Percentiles rank a stretch among this genome's conserved stretches.
Evolutionary conservation across 1,140 invertebrate species (phyloP).

Genomic region (Drosophila arawakana): DNA sequence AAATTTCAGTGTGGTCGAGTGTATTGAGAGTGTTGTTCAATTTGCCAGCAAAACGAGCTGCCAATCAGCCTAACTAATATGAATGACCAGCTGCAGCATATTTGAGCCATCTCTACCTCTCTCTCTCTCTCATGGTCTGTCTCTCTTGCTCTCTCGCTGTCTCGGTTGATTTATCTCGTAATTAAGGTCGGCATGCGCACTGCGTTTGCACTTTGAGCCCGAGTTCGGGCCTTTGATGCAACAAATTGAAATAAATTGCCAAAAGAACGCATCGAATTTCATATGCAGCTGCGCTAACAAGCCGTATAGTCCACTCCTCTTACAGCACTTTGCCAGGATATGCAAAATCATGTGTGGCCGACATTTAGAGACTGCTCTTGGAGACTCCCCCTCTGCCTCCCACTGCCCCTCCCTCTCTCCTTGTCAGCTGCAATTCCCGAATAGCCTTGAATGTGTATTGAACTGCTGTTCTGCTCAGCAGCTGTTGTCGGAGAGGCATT

Average conservation of each 20-base stretch:
- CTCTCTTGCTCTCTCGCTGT: not conserved
- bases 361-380: not conserved
- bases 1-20: not conserved
- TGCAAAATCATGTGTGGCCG: not conserved
- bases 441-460: constrained; percentile 7
- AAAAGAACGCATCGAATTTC: constrained; percentile 36
- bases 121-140: not conserved
- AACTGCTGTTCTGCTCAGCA: not conserved
- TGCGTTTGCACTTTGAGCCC: constrained; percentile 16
- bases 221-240: constrained; percentile 32
- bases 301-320: not conserved
- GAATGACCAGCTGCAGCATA: constrained; percentile 18
- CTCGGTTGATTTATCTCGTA: constrained; percentile 39
- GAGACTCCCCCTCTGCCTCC: not conserved
- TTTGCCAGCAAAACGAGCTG: constrained; percentile 20
- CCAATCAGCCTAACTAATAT: constrained; percentile 47
- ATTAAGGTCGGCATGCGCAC: constrained; percentile 29
- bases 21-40: constrained; percentile 13
- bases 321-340: constrained; percentile 1
- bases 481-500: constrained; percentile 11
- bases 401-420: too few relatives aligned
- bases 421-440: not conserved
- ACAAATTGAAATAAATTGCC: constrained; percentile 55
- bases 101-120: not conserved
- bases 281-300: constrained; percentile 41